Percentiles rank a stretch among this genome's conserved stretches.
Conservation (phyloP, 2,888 invertebrate species). For the Phyllotreta striolata region DNA sequence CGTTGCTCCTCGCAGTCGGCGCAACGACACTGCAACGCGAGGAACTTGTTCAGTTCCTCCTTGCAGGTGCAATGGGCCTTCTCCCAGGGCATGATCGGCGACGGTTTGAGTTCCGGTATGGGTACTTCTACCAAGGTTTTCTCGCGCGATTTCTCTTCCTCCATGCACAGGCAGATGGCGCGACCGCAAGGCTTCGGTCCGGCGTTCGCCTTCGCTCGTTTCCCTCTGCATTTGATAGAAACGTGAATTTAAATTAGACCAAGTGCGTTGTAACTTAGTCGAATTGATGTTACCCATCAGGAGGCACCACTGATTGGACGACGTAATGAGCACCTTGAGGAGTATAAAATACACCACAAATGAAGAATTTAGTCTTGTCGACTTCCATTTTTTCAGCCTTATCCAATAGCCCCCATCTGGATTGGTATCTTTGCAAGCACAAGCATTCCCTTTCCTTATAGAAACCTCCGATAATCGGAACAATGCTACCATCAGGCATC, state of each 20-base stretch:
- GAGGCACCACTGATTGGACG: slow-evolving; percentile 3
- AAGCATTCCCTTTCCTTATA: slow-evolving; percentile 44
- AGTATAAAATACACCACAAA: slow-evolving; percentile 34
- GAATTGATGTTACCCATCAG: slow-evolving; percentile 1
- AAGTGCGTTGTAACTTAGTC: no score
- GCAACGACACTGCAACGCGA: slow-evolving; percentile 27
- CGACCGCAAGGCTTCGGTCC: neutral
- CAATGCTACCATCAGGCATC: slow-evolving; percentile 12
- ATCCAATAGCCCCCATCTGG: neutral
- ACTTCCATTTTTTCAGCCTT: slow-evolving; percentile 3
- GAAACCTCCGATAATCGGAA: slow-evolving; percentile 49
- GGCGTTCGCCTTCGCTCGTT: neutral
- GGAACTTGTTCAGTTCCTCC: slow-evolving; percentile 26
- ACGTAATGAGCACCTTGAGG: slow-evolving; percentile 22
- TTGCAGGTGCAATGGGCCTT: slow-evolving; percentile 27
- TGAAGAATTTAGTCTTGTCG: slow-evolving; percentile 25
- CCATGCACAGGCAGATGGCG: slow-evolving; percentile 7
- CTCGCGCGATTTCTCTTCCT: slow-evolving; percentile 1
- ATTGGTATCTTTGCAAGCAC: slow-evolving; percentile 46
- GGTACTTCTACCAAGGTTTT: neutral
- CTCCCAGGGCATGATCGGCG: slow-evolving; percentile 23
- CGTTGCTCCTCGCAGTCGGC: slow-evolving; percentile 18
- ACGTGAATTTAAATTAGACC: no score
- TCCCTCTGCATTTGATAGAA: neutral
- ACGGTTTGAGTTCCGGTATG: neutral